Percentiles rank a stretch among this genome's conserved stretches.
Evolutionary conservation across 2,888 invertebrate genomes (phyloP).

Genomic region (Acanthoscelides obtectus): DNA sequence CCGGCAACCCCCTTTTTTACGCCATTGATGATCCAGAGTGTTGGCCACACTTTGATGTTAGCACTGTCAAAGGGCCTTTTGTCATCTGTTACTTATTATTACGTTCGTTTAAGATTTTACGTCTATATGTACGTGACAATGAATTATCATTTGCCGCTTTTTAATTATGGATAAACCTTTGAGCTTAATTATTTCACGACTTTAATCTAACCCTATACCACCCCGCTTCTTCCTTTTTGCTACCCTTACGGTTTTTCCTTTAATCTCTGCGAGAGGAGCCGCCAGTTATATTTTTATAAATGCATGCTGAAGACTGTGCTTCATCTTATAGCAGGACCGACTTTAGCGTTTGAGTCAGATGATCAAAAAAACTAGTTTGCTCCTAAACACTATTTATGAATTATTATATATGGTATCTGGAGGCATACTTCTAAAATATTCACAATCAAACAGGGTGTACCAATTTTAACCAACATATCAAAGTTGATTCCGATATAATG

Average conservation of each 20-base stretch:
- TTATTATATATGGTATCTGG: too few relatives aligned
- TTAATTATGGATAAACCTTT: slow-evolving; percentile 47
- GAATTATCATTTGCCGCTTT: slow-evolving; percentile 46
- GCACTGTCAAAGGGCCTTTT: slow-evolving; percentile 46
- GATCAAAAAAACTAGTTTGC: too few relatives aligned
- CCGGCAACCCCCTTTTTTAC: neutral
- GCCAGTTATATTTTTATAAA: slow-evolving; percentile 2
- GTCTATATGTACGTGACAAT: slow-evolving; percentile 42
- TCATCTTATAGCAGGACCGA: neutral
- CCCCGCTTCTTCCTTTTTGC: slow-evolving; percentile 12
- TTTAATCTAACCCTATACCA: slow-evolving; percentile 29
- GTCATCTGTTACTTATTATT: slow-evolving; percentile 49
- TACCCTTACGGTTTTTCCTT: neutral
- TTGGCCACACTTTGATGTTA: slow-evolving; percentile 43
- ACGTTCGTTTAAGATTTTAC: slow-evolving; percentile 45
- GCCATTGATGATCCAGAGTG: neutral
- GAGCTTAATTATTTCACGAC: slow-evolving; percentile 35
- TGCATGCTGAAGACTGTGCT: neutral
- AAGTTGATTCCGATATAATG: too few relatives aligned
- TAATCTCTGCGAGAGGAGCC: neutral
- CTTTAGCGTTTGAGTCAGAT: too few relatives aligned
- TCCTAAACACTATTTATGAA: too few relatives aligned
- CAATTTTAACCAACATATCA: too few relatives aligned
- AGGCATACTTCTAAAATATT: too few relatives aligned
- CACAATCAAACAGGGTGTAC: too few relatives aligned